A percentile compares a stretch with the other conserved stretches of the same genome.
phyloP scores from a whole-genome alignment of 2,113 vertebrate species.

The Silurus meridionalis region DNA sequence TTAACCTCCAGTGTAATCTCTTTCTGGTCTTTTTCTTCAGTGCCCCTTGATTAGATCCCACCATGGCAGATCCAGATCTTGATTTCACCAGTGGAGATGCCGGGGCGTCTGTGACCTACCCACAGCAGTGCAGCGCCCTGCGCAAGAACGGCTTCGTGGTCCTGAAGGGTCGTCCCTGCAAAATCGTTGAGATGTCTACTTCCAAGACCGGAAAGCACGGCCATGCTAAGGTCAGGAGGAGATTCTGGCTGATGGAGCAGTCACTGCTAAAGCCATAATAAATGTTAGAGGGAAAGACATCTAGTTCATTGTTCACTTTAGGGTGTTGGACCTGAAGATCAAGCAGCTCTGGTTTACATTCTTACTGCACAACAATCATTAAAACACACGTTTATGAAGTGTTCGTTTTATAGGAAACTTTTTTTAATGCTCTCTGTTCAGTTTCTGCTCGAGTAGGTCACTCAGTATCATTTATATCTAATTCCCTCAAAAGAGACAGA shows the following conservation, averaged over 20 bases:
- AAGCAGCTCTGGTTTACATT: no score
- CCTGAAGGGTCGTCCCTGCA: slow-evolving; percentile 94
- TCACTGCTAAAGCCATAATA: no score
- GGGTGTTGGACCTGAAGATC: no score
- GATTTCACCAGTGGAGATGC: slow-evolving; percentile 91
- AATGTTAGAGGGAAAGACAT: no score
- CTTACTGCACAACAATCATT: no score
- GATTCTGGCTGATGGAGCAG: background rate
- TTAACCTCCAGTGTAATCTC: background rate
- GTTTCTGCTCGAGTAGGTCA: no score
- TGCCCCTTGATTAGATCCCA: slow-evolving; percentile 68
- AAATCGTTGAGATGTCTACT: slow-evolving; percentile 98
- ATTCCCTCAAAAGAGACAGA: background rate
- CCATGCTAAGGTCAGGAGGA: slow-evolving; percentile 87
- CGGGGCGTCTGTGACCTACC: slow-evolving; percentile 90
- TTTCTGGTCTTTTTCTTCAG: slow-evolving; percentile 36
- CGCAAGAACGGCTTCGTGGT: slow-evolving; percentile 97
- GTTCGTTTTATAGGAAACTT: no score
- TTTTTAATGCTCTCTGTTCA: no score
- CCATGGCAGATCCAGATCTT: slow-evolving; percentile 89
- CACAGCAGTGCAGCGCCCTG: slow-evolving; percentile 97
- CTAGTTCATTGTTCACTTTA: no score
- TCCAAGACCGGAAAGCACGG: slow-evolving; percentile 98
- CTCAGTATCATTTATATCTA: background rate
- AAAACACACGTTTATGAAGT: no score